Percentiles rank a stretch among this genome's conserved stretches.
These are phyloP conservation scores for Gnathonemus longibarbis DNA, from an alignment of 2,113 vertebrate species.

Conservation along the genomic window DNA sequence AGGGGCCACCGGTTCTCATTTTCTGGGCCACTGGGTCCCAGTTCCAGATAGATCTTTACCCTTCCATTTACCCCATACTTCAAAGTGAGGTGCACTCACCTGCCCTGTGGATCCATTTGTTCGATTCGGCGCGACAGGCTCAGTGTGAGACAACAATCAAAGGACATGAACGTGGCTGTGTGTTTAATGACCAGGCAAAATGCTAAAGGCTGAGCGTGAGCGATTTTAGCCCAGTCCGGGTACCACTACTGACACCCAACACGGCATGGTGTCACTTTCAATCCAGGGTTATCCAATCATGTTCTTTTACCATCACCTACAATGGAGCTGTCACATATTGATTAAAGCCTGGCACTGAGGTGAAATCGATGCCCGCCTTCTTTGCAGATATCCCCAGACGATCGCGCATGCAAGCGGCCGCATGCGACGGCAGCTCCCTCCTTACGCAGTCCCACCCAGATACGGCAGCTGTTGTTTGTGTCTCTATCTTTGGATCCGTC, in stretches of 20 bases:
- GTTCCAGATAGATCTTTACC: background rate
- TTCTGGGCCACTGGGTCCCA: background rate
- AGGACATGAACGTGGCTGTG: background rate
- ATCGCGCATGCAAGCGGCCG: too few relatives aligned
- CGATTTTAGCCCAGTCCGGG: background rate
- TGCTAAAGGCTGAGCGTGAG: background rate
- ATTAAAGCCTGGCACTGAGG: background rate
- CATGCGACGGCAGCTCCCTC: background rate
- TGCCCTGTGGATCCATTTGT: conserved; percentile 3
- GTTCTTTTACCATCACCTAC: background rate
- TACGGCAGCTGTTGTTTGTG: background rate
- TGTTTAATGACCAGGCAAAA: conserved; percentile 6
- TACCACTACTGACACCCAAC: background rate
- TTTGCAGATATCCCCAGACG: background rate
- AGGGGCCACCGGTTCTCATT: background rate
- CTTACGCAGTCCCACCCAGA: background rate
- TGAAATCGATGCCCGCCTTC: background rate
- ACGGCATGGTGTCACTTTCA: background rate
- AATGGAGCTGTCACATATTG: conserved; percentile 7
- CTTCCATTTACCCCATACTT: conserved; percentile 1
- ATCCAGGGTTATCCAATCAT: background rate
- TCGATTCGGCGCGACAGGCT: conserved; percentile 10
- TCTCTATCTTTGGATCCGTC: background rate
- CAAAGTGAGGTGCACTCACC: background rate
- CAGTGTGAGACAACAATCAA: conserved; percentile 1